Conservation (phyloP, 2,888 invertebrate genomes). For the Aphrophora alni region DNA sequence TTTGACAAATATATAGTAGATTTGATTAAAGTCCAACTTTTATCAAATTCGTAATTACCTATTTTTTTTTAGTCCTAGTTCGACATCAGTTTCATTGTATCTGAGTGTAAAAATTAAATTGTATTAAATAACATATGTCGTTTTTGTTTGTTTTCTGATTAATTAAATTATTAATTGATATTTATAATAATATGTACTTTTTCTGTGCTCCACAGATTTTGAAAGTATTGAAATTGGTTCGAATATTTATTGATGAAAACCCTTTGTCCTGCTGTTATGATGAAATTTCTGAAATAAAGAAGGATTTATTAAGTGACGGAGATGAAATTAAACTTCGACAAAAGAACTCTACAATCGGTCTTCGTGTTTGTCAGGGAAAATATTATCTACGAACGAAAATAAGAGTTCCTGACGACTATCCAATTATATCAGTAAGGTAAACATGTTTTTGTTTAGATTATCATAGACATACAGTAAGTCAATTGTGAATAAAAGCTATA, state of each 20-base stretch:
- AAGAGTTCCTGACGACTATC: slow-evolving; percentile 70
- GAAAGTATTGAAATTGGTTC: slow-evolving; percentile 57
- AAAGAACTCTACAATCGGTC: slow-evolving; percentile 65
- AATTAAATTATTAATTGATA: too few species aligned
- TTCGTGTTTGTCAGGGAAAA: slow-evolving; percentile 64
- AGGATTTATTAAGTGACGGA: slow-evolving; percentile 59
- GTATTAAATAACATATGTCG: too few species aligned
- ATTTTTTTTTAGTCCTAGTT: too few species aligned
- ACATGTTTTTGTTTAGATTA: slow-evolving; percentile 43
- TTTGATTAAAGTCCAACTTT: too few species aligned
- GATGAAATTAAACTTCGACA: slow-evolving; percentile 72
- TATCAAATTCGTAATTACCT: too few species aligned
- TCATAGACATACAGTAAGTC: too few species aligned
- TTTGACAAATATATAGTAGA: too few species aligned
- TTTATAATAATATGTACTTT: not conserved
- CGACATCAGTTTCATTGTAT: too few species aligned
- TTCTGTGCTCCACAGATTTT: slow-evolving; percentile 59
- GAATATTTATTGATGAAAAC: slow-evolving; percentile 71
- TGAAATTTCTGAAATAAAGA: slow-evolving; percentile 67
- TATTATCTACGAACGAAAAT: slow-evolving; percentile 65
- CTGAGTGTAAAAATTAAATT: too few species aligned
- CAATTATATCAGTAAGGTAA: slow-evolving; percentile 62
- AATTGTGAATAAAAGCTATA: too few species aligned
- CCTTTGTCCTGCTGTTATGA: slow-evolving; percentile 74
- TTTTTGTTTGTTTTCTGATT: too few species aligned